A percentile compares a stretch with the other conserved stretches of the same genome.
phyloP scores from a whole-genome alignment of 2,113 vertebrate genomes.

The Myiagra hebetior region DNA sequence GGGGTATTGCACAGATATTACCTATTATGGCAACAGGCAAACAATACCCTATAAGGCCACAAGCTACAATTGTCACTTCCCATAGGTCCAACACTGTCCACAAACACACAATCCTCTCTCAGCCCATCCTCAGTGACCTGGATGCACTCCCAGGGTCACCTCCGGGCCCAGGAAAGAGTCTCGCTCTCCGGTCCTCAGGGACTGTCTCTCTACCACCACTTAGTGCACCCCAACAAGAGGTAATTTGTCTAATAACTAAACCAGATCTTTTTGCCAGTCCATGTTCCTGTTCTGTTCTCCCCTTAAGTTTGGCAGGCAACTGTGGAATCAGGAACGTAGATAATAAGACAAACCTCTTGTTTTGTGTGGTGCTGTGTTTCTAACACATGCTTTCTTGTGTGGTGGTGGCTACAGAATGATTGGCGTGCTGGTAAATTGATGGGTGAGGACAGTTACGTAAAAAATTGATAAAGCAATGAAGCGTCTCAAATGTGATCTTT shows the following conservation, averaged over 20 bases:
- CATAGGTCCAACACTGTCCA: too few relatives aligned
- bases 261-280: not conserved
- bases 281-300: not conserved
- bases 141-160: too few relatives aligned
- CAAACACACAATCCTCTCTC: too few relatives aligned
- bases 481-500: not conserved
- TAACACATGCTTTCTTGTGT: not conserved
- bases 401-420: not conserved
- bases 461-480: not conserved
- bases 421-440: not conserved
- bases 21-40: too few relatives aligned
- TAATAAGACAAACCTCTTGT: not conserved
- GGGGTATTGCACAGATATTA: too few relatives aligned
- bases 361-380: not conserved
- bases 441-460: not conserved
- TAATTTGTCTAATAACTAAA: not conserved
- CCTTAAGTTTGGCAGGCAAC: not conserved
- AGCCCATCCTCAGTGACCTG: too few relatives aligned
- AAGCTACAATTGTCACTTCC: too few relatives aligned
- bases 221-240: too few relatives aligned
- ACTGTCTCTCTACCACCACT: too few relatives aligned
- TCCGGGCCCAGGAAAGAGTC: too few relatives aligned
- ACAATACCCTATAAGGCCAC: too few relatives aligned
- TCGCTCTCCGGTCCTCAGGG: too few relatives aligned
- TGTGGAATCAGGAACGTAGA: not conserved